Base-by-base conservation (phyloP, 2,113 vertebrate genomes). In the Misgurnus anguillicaudatus region DNA sequence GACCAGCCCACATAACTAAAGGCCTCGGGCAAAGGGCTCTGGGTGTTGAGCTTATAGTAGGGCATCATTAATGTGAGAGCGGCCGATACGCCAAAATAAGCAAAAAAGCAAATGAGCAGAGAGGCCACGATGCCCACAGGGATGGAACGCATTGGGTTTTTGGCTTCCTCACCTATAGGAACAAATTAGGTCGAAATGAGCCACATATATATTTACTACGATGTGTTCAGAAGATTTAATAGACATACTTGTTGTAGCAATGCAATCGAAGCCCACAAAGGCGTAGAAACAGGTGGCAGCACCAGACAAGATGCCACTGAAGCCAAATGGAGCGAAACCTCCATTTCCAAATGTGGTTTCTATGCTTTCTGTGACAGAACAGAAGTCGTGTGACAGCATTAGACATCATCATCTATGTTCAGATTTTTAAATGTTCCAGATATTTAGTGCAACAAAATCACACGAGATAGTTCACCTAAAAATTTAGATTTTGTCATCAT, bases 221-320 rank as follows among this genome's bases (percentile, higher is more conserved):
- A 71, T 19, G 24, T 7, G 10, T 48, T 51, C 16, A 17, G 21
- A 51, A 69, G 13, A 13, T 47, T 38, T 14, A 66, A 31, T 45
- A n/a, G 3, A 88, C 91, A 89, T 87, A 98, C 98, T 98, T 86
- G 98, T 99, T 19, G 97, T 97, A 4, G 98, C 97, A 6, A 99
- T 99, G 90, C 98, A 98, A 87, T 99, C 98, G 10, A 99, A 99
- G 51, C 98, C 98, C 72, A 99, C 97, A 0, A 99, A 99, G 76
- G 98, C 98, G 0, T 99, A 99, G 93, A 98, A 99, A 88, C 98
- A 99, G 55, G 96, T 98, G 82, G 97, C 98, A 4, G 98, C 95
- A 0, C 98, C 98, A 0, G 93, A 92, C 79, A 98, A 87, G 83
- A 97, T 77, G 6, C 97, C 96, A 24, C 87, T 38, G 2, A 98